Conservation (phyloP, 2,797 vertebrate species). For the Anabacerthia variegaticeps region DNA sequence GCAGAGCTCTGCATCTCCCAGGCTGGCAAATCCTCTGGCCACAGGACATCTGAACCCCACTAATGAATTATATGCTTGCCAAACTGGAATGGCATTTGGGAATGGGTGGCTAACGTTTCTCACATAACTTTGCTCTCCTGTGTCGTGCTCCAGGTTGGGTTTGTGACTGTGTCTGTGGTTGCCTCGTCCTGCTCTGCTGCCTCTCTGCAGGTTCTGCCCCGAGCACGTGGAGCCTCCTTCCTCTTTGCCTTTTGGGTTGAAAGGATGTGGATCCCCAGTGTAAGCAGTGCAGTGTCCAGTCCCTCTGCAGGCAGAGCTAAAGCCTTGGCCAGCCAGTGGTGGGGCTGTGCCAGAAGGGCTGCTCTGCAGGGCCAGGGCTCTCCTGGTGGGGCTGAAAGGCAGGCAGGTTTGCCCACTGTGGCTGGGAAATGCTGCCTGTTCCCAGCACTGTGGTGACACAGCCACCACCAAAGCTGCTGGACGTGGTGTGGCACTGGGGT, state of each 20-base stretch:
- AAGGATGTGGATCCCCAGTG: neutral
- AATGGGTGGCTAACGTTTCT: fast-evolving
- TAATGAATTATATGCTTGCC: neutral
- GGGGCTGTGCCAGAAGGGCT: neutral
- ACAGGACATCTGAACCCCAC: neutral
- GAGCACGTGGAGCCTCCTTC: neutral
- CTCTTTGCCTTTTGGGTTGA: fast-evolving
- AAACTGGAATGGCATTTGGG: neutral
- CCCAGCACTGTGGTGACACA: neutral
- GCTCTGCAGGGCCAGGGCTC: fast-evolving
- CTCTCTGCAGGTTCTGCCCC: neutral
- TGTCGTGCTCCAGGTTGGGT: neutral
- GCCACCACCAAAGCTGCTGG: neutral
- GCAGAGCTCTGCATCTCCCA: fast-evolving
- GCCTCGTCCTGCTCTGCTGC: neutral
- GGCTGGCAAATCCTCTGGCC: neutral
- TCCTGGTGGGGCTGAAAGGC: no score
- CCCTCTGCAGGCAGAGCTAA: neutral
- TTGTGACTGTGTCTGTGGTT: neutral
- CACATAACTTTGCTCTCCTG: fast-evolving
- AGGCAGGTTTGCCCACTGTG: neutral
- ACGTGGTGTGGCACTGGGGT: fast-evolving
- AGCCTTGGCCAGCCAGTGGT: neutral
- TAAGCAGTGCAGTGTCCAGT: neutral
- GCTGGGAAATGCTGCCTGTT: neutral